Base-by-base conservation (phyloP, 2,113 vertebrate species). In the Gymnorhina tibicen region DNA sequence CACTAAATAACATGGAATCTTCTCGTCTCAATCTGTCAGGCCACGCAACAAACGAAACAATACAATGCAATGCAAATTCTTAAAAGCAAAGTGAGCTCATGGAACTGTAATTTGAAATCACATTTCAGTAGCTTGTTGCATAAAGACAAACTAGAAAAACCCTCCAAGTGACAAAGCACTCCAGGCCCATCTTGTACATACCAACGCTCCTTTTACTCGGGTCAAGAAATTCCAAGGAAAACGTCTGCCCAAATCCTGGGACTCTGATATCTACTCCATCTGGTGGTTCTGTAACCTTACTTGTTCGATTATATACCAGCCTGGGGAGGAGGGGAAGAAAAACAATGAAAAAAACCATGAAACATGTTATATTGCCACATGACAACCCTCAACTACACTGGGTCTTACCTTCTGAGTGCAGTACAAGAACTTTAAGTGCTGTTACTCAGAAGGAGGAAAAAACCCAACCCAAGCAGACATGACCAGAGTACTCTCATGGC, bases 211-310 rank as follows among this genome's bases (percentile, higher is more conserved):
- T 98, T 97, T 99, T 99, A 96, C 98, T 99, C 30, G 99, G 99
- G 96, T 99, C 99, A 94, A 99, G 98, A 96, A 98, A 99, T 94
- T 99, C 99, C 97, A 99, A 30, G 2, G 99, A 97, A 69, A 97
- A 99, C 0, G 99, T 99, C 87, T 99, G 83, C 33, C 99, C 99
- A 62, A 99, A 99, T 26, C 99, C 99, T 6, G 99, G 99, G 30
- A 99, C 98, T 63, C 98, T 98, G 37, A 99, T 95, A 64, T 99
- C 97, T 84, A 99, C 99, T 32, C 99, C 99, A 3, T 98, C 98
- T 5, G 99, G 99, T 32, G 98, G 97, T 16, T 98, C 98, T 41
- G 98, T 98, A 68, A 92, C 67, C 89, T 98, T 98, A 64, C 98
- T 99, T n/a, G 98, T 99, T 66, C 79, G 95, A 95, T 99, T 99